These are phyloP conservation scores for Porphyrio hochstetteri DNA, from an alignment of 2,113 vertebrate species.

Conservation along the genomic window DNA sequence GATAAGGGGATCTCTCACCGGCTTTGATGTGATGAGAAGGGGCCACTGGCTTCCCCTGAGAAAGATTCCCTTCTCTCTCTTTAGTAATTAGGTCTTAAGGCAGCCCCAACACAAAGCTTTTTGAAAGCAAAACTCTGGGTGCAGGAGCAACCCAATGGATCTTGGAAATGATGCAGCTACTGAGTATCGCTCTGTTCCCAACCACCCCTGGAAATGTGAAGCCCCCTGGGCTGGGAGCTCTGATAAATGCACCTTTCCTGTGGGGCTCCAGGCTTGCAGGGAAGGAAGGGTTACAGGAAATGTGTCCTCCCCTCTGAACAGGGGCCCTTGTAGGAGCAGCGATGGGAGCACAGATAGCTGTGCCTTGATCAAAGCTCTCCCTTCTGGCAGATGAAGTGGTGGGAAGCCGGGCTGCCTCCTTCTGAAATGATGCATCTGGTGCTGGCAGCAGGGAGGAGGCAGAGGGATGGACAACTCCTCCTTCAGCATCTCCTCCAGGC, in stretches of 20 bases:
- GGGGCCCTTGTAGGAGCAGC: background rate
- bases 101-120: background rate
- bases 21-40: constrained; percentile 38
- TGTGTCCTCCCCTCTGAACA: background rate
- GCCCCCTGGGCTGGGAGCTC: background rate
- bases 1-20: background rate
- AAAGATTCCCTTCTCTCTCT: background rate
- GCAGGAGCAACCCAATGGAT: background rate
- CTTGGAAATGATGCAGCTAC: background rate
- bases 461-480: background rate
- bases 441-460: background rate
- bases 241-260: background rate
- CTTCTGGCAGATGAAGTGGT: background rate
- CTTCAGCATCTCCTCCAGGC: background rate
- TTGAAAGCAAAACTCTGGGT: background rate
- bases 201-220: background rate
- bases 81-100: background rate
- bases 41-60: background rate
- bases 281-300: constrained; percentile 18
- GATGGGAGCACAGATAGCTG: background rate
- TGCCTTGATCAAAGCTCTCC: constrained; percentile 33
- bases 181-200: background rate
- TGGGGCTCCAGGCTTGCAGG: background rate
- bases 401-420: background rate
- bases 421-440: constrained; percentile 3